Evolutionary conservation across 2,888 invertebrate species (phyloP).

Genomic region (Yponomeuta plumbellus): DNA sequence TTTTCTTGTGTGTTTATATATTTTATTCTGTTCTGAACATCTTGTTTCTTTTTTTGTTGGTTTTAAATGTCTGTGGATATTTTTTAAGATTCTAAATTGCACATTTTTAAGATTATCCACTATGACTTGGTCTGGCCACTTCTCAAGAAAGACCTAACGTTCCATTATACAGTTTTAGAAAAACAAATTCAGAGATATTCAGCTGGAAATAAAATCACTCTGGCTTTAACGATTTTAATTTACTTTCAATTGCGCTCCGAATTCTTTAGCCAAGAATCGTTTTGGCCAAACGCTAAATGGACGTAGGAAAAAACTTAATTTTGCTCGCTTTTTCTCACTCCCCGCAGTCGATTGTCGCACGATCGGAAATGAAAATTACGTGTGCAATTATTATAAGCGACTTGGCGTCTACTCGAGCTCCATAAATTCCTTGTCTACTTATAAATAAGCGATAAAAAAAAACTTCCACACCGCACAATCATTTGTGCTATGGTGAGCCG

Average conservation of each 20-base stretch:
- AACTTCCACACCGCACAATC: no score
- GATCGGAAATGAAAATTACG: slow-evolving; percentile 33
- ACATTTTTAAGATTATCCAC: no score
- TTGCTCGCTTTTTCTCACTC: slow-evolving; percentile 17
- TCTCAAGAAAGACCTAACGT: no score
- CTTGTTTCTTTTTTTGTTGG: no score
- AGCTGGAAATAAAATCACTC: slow-evolving; percentile 7
- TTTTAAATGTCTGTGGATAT: no score
- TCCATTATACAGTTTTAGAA: neutral
- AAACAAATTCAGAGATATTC: neutral
- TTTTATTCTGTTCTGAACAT: no score
- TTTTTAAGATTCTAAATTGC: no score
- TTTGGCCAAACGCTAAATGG: slow-evolving; percentile 13
- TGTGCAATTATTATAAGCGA: slow-evolving; percentile 52
- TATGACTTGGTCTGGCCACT: no score
- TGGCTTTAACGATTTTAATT: neutral
- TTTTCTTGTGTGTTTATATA: no score
- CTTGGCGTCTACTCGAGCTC: slow-evolving; percentile 19
- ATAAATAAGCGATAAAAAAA: no score
- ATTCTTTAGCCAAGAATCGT: slow-evolving; percentile 5
- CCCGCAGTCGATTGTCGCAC: slow-evolving; percentile 22
- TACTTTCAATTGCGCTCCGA: neutral
- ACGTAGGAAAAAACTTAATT: neutral
- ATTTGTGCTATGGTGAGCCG: no score
- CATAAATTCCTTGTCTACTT: neutral